Evolutionary conservation across 2,797 vertebrate genomes (phyloP).

Genomic region (Etheostoma nigrum): DNA sequence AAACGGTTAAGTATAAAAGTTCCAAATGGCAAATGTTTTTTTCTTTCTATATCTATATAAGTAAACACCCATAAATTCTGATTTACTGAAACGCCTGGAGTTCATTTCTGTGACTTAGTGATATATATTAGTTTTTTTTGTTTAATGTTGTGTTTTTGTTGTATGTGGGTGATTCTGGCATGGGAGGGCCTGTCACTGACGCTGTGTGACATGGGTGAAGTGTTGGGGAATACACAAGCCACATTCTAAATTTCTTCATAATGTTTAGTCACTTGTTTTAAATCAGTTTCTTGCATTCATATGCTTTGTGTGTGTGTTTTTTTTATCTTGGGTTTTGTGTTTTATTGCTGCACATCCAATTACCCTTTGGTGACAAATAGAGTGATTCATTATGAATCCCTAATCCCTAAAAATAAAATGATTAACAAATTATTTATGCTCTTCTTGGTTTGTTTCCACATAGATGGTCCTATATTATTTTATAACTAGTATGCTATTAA

Average conservation of each 20-base stretch:
- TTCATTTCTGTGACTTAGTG: neutral
- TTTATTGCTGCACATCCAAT: neutral
- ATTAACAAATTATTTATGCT: neutral
- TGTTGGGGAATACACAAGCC: neutral
- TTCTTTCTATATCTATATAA: neutral
- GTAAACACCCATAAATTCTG: too few relatives aligned
- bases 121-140: neutral
- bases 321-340: neutral
- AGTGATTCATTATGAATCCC: neutral
- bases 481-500: neutral
- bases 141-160: neutral
- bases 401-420: neutral
- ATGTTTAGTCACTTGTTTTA: neutral
- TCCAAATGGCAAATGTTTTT: neutral
- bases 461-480: neutral
- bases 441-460: neutral
- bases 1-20: too few relatives aligned
- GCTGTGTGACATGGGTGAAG: constrained; percentile 9
- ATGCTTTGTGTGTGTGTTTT: neutral
- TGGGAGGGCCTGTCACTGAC: neutral
- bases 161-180: neutral
- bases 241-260: neutral
- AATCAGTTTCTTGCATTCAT: neutral
- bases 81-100: too few relatives aligned
- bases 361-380: neutral